Evolutionary conservation across 2,888 invertebrate species (phyloP), one percentile per base, ranked within the genome.

Genomic region (Chymomyza caudatula): DNA sequence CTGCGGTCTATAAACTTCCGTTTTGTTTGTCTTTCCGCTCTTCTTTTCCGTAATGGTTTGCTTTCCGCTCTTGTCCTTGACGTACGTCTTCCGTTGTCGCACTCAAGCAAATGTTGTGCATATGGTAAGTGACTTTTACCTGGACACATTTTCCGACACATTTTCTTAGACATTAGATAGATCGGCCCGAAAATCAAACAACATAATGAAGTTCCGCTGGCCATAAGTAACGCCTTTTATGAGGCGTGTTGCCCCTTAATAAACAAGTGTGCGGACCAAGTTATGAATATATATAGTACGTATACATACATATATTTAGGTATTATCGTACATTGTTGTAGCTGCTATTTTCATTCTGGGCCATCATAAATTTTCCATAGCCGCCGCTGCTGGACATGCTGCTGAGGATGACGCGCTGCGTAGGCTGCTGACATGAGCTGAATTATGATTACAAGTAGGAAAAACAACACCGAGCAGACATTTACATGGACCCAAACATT

Each of bases 11-110:
- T 77, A 76, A 78, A 81, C 84, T 84, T 80, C 80, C 80, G 80
- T 84, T 51, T 20, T 51, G 6, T 20, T 79, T 84, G 81, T 85
- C 81, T 85, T 85, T 81, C n/a, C n/a, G n/a, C n/a, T n/a, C n/a
- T n/a, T n/a, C n/a, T n/a, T n/a, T n/a, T n/a, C n/a, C n/a, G n/a
- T n/a, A n/a, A n/a, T n/a, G n/a, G n/a, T n/a, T n/a, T n/a, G n/a
- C n/a, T n/a, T n/a, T n/a, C n/a, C n/a, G n/a, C n/a, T n/a, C n/a
- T 79, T 84, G 81, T 85, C 81, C 81, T 85, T 81, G 85, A 82
- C 73, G 23, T 20, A 20, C 57, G 23, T 44, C 44, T 58, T 58
- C 57, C 57, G 57, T 47, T 44, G 17, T 42, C 29, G 29, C 29
- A 37, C 29, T 65, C 70, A 51, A 17, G 15, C 47, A 47, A 47